Evolutionary conservation across 1,140 invertebrate genomes (phyloP).

Genomic region (Homarus americanus): DNA sequence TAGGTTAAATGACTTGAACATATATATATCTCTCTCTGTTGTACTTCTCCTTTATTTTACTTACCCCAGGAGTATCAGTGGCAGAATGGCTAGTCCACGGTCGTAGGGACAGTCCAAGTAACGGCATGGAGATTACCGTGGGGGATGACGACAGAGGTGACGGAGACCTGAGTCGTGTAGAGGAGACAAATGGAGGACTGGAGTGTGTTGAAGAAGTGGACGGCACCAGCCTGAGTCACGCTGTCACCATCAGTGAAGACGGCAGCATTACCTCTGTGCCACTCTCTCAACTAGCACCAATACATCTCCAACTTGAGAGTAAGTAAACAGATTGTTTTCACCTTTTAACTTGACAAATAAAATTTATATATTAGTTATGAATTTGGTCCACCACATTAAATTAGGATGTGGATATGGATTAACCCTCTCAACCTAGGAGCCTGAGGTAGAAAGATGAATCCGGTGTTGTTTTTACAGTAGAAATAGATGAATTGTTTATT

Average conservation of each 20-base stretch:
- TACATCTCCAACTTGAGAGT: conserved; percentile 62
- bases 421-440: too few species aligned
- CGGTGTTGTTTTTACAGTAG: too few species aligned
- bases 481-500: too few species aligned
- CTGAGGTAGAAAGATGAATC: too few species aligned
- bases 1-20: neutral
- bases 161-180: neutral
- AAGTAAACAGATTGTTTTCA: neutral
- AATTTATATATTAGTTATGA: neutral
- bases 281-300: conserved; percentile 57
- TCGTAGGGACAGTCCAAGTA: neutral
- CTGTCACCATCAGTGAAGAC: conserved; percentile 59
- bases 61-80: conserved; percentile 40
- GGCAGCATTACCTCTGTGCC: conserved; percentile 61
- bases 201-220: conserved; percentile 46
- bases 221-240: conserved; percentile 23
- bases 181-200: neutral
- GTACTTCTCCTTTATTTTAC: neutral
- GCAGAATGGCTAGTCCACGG: conserved; percentile 52
- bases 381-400: neutral
- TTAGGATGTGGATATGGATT: too few species aligned
- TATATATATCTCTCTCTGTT: neutral
- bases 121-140: neutral
- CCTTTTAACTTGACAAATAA: neutral
- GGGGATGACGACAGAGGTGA: neutral